Percentiles rank a stretch among this genome's conserved stretches.
Conservation (phyloP, 2,888 invertebrate species). For the Mythimna loreyi region DNA sequence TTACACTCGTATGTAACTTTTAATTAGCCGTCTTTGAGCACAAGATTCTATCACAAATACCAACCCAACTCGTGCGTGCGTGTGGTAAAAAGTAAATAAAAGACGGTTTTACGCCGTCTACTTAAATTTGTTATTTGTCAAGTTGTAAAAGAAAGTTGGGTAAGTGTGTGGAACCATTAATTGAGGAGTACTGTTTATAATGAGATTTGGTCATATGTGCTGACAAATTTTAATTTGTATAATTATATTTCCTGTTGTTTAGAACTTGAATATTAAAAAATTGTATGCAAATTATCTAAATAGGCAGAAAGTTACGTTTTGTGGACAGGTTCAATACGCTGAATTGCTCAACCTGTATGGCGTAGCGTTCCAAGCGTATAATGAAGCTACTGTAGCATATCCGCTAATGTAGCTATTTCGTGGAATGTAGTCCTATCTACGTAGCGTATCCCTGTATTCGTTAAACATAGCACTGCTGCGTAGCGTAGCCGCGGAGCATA, state of each 20-base stretch:
- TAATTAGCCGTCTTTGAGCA: conserved; percentile 37
- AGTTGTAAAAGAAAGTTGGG: conserved; percentile 4
- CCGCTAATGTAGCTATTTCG: no score
- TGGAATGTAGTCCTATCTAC: no score
- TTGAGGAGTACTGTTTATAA: background rate
- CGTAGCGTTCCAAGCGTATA: no score
- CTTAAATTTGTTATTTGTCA: conserved; percentile 2
- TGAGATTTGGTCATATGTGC: background rate
- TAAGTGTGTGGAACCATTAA: background rate
- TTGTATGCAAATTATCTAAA: background rate
- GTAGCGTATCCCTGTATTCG: background rate
- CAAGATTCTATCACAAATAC: conserved; percentile 19
- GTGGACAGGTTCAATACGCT: no score
- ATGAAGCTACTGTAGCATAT: no score
- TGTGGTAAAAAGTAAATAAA: conserved; percentile 12
- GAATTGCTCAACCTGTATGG: no score
- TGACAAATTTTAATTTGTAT: background rate
- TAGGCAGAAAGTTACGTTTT: background rate
- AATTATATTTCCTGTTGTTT: background rate
- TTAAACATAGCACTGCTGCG: no score
- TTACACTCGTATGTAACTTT: conserved; percentile 38
- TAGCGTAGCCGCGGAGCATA: no score
- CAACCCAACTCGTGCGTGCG: background rate
- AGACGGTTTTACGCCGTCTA: background rate
- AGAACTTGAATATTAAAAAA: conserved; percentile 5